Percentiles rank a stretch among this genome's conserved stretches.
These are phyloP conservation scores for Mormyrus iriodes DNA, from an alignment of 2,113 vertebrate species.

Conservation along the genomic window DNA sequence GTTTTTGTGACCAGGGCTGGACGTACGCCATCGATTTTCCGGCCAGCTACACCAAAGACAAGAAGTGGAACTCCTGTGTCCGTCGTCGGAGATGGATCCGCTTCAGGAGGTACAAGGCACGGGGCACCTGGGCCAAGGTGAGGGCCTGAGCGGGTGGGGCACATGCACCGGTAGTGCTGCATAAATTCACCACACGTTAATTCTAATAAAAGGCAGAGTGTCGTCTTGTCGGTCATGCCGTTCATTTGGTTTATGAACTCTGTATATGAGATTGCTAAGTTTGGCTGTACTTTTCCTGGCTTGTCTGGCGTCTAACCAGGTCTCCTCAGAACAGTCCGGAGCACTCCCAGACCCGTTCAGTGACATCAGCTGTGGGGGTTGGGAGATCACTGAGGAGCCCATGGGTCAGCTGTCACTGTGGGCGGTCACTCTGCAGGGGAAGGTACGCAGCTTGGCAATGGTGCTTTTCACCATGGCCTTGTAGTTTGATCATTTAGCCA, in stretches of 20 bases:
- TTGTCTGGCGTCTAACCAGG: conserved; percentile 56
- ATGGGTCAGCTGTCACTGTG: conserved; percentile 79
- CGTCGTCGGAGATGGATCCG: conserved; percentile 87
- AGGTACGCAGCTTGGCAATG: conserved; percentile 57
- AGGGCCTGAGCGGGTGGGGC: neutral
- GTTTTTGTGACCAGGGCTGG: conserved; percentile 74
- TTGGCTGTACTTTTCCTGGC: neutral
- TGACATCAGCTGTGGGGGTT: conserved; percentile 86
- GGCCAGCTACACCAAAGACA: conserved; percentile 85
- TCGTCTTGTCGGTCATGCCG: neutral
- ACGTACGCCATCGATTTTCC: conserved; percentile 92
- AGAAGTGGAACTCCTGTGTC: conserved; percentile 96
- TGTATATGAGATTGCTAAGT: neutral
- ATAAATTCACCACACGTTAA: neutral
- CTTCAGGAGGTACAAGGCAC: conserved; percentile 85
- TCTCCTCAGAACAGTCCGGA: conserved; percentile 63
- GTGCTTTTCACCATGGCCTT: neutral
- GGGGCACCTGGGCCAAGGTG: conserved; percentile 87
- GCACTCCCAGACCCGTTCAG: conserved; percentile 84
- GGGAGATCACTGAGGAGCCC: conserved; percentile 86
- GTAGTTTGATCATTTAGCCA: conserved; percentile 4
- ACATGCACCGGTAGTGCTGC: neutral
- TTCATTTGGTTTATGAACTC: neutral
- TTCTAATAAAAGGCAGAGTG: no score
- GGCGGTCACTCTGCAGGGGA: conserved; percentile 89